Conservation (phyloP, 2,113 vertebrate genomes). For the Lipotes vexillifer region DNA sequence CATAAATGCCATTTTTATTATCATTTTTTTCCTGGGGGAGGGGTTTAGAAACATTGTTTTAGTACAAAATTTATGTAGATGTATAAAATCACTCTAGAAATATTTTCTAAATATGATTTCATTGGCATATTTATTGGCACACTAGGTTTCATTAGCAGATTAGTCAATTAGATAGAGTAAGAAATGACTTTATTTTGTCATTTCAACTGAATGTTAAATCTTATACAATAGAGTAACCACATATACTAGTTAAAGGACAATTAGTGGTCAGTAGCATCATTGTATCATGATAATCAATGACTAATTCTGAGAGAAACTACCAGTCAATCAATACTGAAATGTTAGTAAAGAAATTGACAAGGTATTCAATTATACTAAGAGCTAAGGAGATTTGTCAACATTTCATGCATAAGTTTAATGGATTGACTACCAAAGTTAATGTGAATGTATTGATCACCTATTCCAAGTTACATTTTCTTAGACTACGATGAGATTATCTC, state of each 20-base stretch:
- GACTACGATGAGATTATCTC: background rate
- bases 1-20: background rate
- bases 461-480: background rate
- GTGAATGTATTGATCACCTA: background rate
- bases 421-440: background rate
- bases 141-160: background rate
- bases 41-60: background rate
- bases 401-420: background rate
- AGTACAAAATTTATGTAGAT: background rate
- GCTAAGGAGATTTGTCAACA: background rate
- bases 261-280: background rate
- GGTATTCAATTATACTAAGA: background rate
- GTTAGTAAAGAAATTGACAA: conserved; percentile 14
- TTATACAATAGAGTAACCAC: background rate
- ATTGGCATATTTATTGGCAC: background rate
- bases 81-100: background rate
- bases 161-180: background rate
- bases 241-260: background rate
- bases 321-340: background rate
- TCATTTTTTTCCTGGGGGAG: background rate
- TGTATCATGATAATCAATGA: background rate
- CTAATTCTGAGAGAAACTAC: background rate
- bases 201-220: background rate
- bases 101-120: background rate
- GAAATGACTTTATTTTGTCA: background rate